Conservation (phyloP, 1,140 invertebrate genomes). For the Anastrepha obliqua region DNA sequence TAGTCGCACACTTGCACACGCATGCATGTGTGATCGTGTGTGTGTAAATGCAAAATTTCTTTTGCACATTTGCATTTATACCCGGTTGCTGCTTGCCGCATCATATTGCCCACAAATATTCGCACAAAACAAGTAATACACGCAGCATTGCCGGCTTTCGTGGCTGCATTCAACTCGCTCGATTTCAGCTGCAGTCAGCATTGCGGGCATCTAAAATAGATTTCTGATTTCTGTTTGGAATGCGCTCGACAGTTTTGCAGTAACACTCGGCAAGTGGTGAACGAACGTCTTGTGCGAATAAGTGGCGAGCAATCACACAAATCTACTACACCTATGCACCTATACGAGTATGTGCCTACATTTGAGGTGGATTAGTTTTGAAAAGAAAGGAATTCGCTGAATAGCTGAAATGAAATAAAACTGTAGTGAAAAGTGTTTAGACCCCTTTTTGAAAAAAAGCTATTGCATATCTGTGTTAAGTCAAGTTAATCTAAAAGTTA, state of each 20-base stretch:
- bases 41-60: not conserved
- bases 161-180: slow-evolving; percentile 25
- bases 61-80: not conserved
- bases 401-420: too few species aligned
- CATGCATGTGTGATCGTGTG: too few species aligned
- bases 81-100: too few species aligned
- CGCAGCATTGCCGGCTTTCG: not conserved
- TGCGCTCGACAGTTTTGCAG: slow-evolving; percentile 33
- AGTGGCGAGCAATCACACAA: not conserved
- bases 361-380: not conserved
- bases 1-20: too few species aligned
- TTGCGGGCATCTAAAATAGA: slow-evolving; percentile 34
- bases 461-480: not conserved
- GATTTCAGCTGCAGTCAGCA: not conserved
- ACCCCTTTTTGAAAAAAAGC: too few species aligned
- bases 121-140: not conserved
- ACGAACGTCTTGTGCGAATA: not conserved
- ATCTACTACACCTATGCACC: not conserved
- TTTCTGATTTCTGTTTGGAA: slow-evolving; percentile 39
- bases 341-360: not conserved
- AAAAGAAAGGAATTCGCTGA: not conserved
- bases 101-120: too few species aligned
- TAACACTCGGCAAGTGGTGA: slow-evolving; percentile 14
- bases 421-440: too few species aligned
- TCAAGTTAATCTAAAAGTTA: not conserved